These are phyloP conservation scores for Neelides sp. DNA, from an alignment of 1,140 invertebrate species.

Conservation along the genomic window DNA sequence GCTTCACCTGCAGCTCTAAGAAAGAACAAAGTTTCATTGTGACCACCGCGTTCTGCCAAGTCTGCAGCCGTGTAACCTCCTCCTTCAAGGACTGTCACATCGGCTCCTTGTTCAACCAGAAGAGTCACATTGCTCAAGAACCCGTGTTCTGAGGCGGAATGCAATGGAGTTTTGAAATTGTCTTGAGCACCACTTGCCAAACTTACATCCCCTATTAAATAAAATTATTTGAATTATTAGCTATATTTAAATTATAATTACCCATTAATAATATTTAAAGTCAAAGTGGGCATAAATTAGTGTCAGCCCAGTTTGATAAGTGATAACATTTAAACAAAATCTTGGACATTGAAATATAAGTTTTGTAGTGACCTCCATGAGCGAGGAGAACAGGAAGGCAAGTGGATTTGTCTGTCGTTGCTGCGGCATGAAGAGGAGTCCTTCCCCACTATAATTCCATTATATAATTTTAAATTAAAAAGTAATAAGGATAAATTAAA, in stretches of 20 bases:
- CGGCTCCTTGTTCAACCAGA: slow-evolving; percentile 54
- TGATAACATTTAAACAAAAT: too few relatives aligned
- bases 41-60: slow-evolving; percentile 58
- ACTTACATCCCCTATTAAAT: slow-evolving; percentile 49
- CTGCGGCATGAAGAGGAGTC: slow-evolving; percentile 67
- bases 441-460: too few relatives aligned
- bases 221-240: slow-evolving; percentile 5
- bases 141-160: slow-evolving; percentile 67
- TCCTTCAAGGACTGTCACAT: slow-evolving; percentile 49
- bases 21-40: slow-evolving; percentile 50
- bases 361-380: slow-evolving; percentile 45
- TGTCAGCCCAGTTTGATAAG: too few relatives aligned
- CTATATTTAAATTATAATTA: too few relatives aligned
- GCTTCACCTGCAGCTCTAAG: slow-evolving; percentile 60
- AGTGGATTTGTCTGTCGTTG: slow-evolving; percentile 68
- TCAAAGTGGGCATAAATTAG: too few relatives aligned
- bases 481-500: too few relatives aligned
- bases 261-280: too few relatives aligned
- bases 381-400: slow-evolving; percentile 60
- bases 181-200: slow-evolving; percentile 48
- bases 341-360: too few relatives aligned
- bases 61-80: slow-evolving; percentile 57
- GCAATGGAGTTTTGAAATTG: slow-evolving; percentile 58
- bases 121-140: slow-evolving; percentile 54
- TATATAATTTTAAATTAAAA: too few relatives aligned